Conservation (phyloP, 1,140 invertebrate species). For the Pantala flavescens region DNA sequence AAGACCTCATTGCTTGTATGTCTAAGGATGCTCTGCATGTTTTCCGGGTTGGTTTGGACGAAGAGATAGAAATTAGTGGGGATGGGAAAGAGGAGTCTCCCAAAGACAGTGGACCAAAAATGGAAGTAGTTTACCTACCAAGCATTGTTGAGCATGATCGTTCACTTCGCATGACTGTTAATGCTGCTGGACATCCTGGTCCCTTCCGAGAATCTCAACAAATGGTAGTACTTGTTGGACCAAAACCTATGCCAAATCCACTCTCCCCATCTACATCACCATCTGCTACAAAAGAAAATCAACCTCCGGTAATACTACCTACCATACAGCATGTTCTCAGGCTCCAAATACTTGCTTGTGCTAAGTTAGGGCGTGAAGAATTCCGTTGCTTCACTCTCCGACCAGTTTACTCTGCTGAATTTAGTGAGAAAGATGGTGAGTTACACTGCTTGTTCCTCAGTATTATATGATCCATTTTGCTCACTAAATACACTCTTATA, state of each 20-base stretch:
- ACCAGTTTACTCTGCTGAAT: slow-evolving; percentile 31
- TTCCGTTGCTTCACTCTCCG: slow-evolving; percentile 32
- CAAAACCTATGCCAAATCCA: background rate
- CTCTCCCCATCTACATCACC: background rate
- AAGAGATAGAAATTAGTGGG: slow-evolving; percentile 34
- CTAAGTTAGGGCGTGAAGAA: slow-evolving; percentile 26
- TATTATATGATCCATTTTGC: no score
- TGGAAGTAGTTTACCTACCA: background rate
- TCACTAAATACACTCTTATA: no score
- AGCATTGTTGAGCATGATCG: background rate
- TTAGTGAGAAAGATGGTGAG: background rate
- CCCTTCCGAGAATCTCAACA: background rate
- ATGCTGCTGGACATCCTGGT: background rate
- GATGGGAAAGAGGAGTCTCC: slow-evolving; percentile 26
- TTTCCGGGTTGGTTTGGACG: slow-evolving; percentile 33
- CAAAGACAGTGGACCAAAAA: background rate
- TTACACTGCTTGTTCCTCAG: background rate
- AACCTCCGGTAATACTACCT: background rate
- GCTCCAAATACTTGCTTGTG: background rate
- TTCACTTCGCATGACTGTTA: background rate
- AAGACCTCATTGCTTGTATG: slow-evolving; percentile 48
- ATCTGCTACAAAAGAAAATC: background rate
- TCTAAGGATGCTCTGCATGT: slow-evolving; percentile 36
- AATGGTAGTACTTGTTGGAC: background rate
- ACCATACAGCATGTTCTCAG: background rate